Evolutionary conservation across 1,140 invertebrate genomes (phyloP).

Genomic region (Galleria mellonella): DNA sequence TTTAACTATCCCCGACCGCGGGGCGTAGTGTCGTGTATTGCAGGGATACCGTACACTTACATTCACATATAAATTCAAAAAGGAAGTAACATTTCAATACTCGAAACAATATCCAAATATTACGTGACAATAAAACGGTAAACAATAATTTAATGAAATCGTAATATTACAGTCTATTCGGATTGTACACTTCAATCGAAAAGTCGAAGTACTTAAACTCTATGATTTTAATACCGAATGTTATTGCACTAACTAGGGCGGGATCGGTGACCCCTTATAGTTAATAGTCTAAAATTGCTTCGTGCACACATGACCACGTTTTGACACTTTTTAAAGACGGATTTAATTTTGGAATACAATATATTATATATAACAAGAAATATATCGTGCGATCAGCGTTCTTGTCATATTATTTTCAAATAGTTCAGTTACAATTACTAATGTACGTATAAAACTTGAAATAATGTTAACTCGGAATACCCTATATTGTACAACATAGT

Average conservation of each 20-base stretch:
- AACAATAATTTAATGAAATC: slow-evolving; percentile 41
- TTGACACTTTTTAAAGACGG: too few relatives aligned
- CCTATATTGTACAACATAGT: too few relatives aligned
- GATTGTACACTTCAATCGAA: slow-evolving; percentile 67
- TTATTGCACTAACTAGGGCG: slow-evolving; percentile 55
- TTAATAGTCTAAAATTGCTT: slow-evolving; percentile 50
- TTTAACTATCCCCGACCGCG: slow-evolving; percentile 55
- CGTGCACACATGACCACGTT: slow-evolving; percentile 27
- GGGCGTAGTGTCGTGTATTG: slow-evolving; percentile 45
- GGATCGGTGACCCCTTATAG: slow-evolving; percentile 22
- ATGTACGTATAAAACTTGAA: too few relatives aligned
- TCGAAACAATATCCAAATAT: slow-evolving; percentile 50
- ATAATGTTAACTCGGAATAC: too few relatives aligned
- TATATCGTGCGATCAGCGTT: too few relatives aligned
- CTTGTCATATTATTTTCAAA: too few relatives aligned
- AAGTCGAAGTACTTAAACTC: slow-evolving; percentile 55
- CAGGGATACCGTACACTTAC: slow-evolving; percentile 54
- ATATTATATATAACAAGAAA: too few relatives aligned
- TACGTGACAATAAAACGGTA: slow-evolving; percentile 18
- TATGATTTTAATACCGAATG: slow-evolving; percentile 38
- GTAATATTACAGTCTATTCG: slow-evolving; percentile 66
- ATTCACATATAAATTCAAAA: slow-evolving; percentile 66
- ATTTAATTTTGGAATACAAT: too few relatives aligned
- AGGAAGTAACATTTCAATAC: slow-evolving; percentile 62
- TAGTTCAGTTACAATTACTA: too few relatives aligned